A percentile compares a stretch with the other conserved stretches of the same genome.
phyloP scores from a whole-genome alignment of 2,888 invertebrate species.

The Pachycephus smyrnensis region DNA sequence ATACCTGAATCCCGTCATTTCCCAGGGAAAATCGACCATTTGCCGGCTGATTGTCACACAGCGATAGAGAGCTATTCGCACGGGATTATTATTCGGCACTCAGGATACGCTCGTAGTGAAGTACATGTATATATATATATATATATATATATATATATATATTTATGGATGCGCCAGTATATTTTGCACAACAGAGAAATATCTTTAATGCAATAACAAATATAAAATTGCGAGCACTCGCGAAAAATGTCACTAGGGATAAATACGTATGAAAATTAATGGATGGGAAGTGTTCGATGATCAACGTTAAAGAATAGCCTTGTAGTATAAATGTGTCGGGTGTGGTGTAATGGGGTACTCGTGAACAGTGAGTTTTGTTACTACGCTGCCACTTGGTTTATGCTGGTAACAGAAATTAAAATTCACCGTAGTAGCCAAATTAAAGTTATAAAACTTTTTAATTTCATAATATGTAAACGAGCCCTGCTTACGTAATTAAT shows the following conservation, averaged over 20 bases:
- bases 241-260: neutral
- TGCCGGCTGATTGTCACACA: constrained; percentile 12
- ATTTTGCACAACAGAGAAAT: neutral
- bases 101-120: neutral
- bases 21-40: constrained; percentile 9
- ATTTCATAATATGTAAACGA: constrained; percentile 56
- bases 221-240: neutral
- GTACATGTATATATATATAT: too few relatives aligned
- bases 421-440: constrained; percentile 46
- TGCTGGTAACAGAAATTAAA: constrained; percentile 40
- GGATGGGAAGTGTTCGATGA: neutral
- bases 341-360: neutral
- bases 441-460: constrained; percentile 50
- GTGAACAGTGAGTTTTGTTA: neutral
- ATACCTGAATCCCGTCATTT: constrained; percentile 29
- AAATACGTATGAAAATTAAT: neutral
- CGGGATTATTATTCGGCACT: neutral
- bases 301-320: neutral
- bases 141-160: too few relatives aligned
- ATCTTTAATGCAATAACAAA: neutral
- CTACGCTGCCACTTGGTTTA: neutral
- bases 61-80: constrained; percentile 8
- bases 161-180: neutral
- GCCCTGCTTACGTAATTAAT: constrained; percentile 50
- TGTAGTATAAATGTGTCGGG: neutral